These are phyloP conservation scores for Drosophila multiciliata DNA, from an alignment of 2,888 invertebrate species.

Conservation along the genomic window DNA sequence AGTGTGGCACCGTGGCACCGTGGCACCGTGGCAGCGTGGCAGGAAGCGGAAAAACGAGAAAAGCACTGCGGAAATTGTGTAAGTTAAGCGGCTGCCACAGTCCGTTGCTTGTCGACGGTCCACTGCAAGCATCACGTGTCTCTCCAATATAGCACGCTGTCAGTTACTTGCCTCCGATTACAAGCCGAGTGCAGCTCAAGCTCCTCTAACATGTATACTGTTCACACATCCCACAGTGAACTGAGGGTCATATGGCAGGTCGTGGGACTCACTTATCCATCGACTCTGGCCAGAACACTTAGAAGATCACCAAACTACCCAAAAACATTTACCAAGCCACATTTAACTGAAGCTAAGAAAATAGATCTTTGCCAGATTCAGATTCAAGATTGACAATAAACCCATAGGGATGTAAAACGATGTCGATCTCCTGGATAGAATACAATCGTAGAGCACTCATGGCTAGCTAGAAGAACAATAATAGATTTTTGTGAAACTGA, in stretches of 20 bases:
- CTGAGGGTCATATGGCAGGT: conserved; percentile 18
- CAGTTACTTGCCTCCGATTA: conserved; percentile 17
- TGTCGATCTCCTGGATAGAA: neutral
- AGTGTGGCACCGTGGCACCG: neutral
- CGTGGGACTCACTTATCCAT: neutral
- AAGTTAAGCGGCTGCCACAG: conserved; percentile 56
- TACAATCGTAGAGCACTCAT: neutral
- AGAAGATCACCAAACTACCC: neutral
- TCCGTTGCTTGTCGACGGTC: neutral
- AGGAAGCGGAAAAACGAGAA: conserved; percentile 53
- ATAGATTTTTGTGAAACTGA: too few species aligned
- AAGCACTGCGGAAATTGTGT: conserved; percentile 64
- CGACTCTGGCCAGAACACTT: neutral
- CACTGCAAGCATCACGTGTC: conserved; percentile 32
- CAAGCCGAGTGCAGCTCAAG: neutral
- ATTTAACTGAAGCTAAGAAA: neutral
- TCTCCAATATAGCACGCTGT: conserved; percentile 11
- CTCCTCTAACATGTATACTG: neutral
- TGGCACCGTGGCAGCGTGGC: conserved; percentile 16
- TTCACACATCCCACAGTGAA: neutral
- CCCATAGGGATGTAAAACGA: neutral
- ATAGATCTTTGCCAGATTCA: neutral
- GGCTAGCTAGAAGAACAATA: too few species aligned
- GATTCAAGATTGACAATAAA: neutral
- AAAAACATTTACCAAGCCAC: neutral